Conservation (phyloP, 2,113 vertebrate species). For the Clarias gariepinus region DNA sequence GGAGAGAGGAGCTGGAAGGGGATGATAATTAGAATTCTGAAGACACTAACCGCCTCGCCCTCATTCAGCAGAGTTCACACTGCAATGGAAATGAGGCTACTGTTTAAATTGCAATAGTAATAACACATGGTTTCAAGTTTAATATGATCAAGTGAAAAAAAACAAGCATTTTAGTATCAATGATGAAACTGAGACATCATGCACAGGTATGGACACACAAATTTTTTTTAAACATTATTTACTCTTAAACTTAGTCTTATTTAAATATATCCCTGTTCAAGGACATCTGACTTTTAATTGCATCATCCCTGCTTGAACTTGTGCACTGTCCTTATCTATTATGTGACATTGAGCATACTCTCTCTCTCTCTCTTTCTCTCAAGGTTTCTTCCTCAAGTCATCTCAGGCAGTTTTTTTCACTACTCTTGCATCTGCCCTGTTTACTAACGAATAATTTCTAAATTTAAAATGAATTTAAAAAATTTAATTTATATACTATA, state of each 20-base stretch:
- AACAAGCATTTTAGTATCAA: not conserved
- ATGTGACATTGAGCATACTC: too few relatives aligned
- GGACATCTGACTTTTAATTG: not conserved
- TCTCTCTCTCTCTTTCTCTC: too few relatives aligned
- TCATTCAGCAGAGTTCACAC: conserved; percentile 21
- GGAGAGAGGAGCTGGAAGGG: conserved; percentile 3
- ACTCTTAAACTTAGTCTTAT: not conserved
- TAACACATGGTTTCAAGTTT: not conserved
- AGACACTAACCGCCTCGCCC: not conserved
- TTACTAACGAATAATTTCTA: too few relatives aligned
- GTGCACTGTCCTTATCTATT: too few relatives aligned
- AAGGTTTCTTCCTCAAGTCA: too few relatives aligned
- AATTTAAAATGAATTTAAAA: too few relatives aligned
- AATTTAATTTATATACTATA: too few relatives aligned
- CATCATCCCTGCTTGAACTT: not conserved
- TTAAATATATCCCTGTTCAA: not conserved
- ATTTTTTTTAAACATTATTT: not conserved
- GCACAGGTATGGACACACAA: not conserved
- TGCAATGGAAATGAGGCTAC: not conserved
- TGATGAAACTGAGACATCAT: not conserved
- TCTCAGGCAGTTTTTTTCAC: too few relatives aligned
- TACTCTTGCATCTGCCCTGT: too few relatives aligned
- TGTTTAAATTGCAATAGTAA: not conserved
- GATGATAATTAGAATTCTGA: conserved; percentile 20
- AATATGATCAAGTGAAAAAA: not conserved